Evolutionary conservation across 2,113 vertebrate species (phyloP), one percentile per base, ranked within the genome.

Genomic region (Pao palembangensis): DNA sequence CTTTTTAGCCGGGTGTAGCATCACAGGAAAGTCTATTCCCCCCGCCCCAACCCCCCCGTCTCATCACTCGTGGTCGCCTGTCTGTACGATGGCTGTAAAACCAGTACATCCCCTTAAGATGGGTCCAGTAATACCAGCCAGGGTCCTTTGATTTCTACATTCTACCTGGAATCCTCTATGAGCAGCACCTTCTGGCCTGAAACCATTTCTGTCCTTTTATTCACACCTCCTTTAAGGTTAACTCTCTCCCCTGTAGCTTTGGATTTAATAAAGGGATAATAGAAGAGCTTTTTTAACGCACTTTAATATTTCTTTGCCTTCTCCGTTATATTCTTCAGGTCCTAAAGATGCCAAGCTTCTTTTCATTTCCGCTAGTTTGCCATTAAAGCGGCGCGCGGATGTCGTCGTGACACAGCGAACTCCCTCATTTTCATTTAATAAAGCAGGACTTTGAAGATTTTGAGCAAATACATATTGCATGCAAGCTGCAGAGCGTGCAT

Each of bases 391-490:
- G 12, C 41, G 25, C 25, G 6, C 6, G 25, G 25, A 28, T 4
- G 34, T 4, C 34, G 11, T 2, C 11, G 8, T 2, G 34, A 38
- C 34, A 23, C 5, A 15, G 15, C 5, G 7, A 69, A 56, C 52
- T 20, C 25, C 53, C 73, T 73, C 67, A 63, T 84, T 41, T 69
- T 58, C 61, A 70, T 67, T 73, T 63, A 63, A 81, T 68, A 52
- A 50, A 56, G 48, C 38, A 67, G 73, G 41, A 75, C 55, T 42
- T 28, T 44, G 19, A 49, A 63, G 64, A 42, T 34, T 65, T 58
- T 55, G 2, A 58, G 49, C 23, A 53, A 52, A 48, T 23, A 4
- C 57, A 56, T 34, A 52, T 61, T 54, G 58, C 14, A 1, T 63
- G 47, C 47, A 54, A 18, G 50, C 44, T 73, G 61, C 47, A 64